Base-by-base conservation (phyloP, 2,113 vertebrate species). In the Dipodomys stephensi region DNA sequence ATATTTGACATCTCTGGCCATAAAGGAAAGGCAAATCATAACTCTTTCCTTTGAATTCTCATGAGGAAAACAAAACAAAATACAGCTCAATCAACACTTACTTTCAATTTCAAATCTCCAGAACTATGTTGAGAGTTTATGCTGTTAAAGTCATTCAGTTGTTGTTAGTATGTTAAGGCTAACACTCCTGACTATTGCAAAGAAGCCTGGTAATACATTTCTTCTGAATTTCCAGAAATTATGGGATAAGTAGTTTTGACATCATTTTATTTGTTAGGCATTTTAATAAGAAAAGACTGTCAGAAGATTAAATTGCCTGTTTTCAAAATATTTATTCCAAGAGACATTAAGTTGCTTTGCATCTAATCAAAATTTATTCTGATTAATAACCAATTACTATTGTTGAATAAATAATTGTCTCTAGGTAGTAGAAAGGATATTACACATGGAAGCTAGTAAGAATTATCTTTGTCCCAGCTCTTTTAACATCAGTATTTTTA, bases 281-380 rank as follows among this genome's bases (percentile, higher is more conserved):
- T 76, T 86, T 82, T 53, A 71, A 39, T 22, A 72, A 23, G 9
- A 74, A 85, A 81, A 13, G 7, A 32, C 32, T 18, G 1, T 30
- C 49, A 88, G 39, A 28, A 76, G 39, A 44, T 44, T 53, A 91
- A 85, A 68, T 57, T 89, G 0, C 7, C 0, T 87, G 4, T n/a
- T 65, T 53, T 67, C 44, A 79, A 87, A 83, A 71, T 92, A 49
- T 57, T 85, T 77, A 64, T 89, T 79, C 53, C 81, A 10, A 57
- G 64, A 92, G 39, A 62, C 3, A 53, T 82, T 69, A 57, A 69
- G 9, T 69, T 91, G 5, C 4, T 64, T 44, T 44, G 9, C 28
- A 44, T 57, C 16, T 69, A 83, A 69, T 46, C 46, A 68, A 39
- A 80, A 71, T 46, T 2, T 57, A 7, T 93, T 90, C 90, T 57